A percentile compares a stretch with the other conserved stretches of the same genome.
Evolutionary conservation across 1,140 invertebrate species (phyloP).

Genomic region (Tetranychus urticae): DNA sequence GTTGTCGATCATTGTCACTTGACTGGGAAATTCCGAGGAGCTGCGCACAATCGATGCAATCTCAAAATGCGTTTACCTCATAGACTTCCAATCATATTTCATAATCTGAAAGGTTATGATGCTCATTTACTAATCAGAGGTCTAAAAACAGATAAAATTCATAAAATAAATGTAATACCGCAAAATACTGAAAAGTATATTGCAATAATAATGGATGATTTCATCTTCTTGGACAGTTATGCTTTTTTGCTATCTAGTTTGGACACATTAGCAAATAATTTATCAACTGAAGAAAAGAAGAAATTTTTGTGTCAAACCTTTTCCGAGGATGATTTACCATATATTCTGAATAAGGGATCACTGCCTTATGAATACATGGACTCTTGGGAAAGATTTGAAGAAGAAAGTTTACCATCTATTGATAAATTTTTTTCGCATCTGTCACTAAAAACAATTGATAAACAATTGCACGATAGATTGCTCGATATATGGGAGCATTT

Average conservation of each 20-base stretch:
- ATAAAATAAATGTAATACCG: background rate
- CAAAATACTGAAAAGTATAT: background rate
- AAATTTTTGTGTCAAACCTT: background rate
- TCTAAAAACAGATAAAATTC: background rate
- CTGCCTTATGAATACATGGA: constrained; percentile 14
- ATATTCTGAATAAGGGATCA: background rate
- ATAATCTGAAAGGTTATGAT: background rate
- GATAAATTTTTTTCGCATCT: background rate
- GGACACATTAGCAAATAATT: background rate
- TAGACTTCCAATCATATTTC: too few species aligned
- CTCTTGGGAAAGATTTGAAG: constrained; percentile 9
- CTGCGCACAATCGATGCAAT: too few species aligned
- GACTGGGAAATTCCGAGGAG: too few species aligned
- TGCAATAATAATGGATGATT: background rate
- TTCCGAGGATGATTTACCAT: background rate
- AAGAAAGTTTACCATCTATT: constrained; percentile 8
- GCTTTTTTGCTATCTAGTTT: background rate
- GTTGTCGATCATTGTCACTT: too few species aligned
- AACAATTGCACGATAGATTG: background rate
- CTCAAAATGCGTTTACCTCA: too few species aligned
- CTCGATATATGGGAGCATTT: constrained; percentile 14
- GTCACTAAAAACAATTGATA: background rate
- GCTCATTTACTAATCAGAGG: background rate
- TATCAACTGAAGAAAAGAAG: background rate
- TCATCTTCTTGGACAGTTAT: background rate